Evolutionary conservation across 2,888 invertebrate species (phyloP), one percentile per base, ranked within the genome.

Genomic region (Thymelicus lineola): DNA sequence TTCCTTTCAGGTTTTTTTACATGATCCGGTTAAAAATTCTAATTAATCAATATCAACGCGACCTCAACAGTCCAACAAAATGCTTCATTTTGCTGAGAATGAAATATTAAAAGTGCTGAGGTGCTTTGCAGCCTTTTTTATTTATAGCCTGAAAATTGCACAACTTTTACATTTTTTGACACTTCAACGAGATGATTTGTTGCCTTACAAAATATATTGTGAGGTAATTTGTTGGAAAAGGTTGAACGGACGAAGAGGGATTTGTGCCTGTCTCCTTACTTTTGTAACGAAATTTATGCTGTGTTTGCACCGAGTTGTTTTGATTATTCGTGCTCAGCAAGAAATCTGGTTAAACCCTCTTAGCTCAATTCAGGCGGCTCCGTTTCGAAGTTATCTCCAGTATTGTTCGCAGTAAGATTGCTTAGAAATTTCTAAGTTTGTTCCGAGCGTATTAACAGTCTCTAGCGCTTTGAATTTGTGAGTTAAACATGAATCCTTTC

Each of bases 81-180:
- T 89, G 85, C 79, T 81, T 81, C 75, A 80, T 76, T 80, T 78
- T 79, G 75, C 70, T 80, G 80, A 75, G 86, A 87, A 89, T 89
- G 88, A 89, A 89, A 88, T 89, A 88, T 89, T 87, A 89, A 89
- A 89, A 89, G 84, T 88, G 89, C 88, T 89, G 89, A 90, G 88
- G 88, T 89, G 88, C 87, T 88, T 80, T 79, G 80, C 80, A 81
- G 83, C 84, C 83, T 84, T 86, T 88, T 87, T 88, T 88, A 90
- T 90, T 90, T 90, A 89, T 84, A 80, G 82, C 81, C 76, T 70
- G 82, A 84, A 85, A 85, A 88, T 88, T 87, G 87, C 78, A 80
- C 78, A 74, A 79, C 75, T 82, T 84, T 85, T 80, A 79, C 79
- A 77, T 83, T 84, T 80, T 82, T 85, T 81, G 81, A 75, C n/a